These are phyloP conservation scores for Coluber constrictor DNA, from an alignment of 2,797 vertebrate species.

Conservation along the genomic window DNA sequence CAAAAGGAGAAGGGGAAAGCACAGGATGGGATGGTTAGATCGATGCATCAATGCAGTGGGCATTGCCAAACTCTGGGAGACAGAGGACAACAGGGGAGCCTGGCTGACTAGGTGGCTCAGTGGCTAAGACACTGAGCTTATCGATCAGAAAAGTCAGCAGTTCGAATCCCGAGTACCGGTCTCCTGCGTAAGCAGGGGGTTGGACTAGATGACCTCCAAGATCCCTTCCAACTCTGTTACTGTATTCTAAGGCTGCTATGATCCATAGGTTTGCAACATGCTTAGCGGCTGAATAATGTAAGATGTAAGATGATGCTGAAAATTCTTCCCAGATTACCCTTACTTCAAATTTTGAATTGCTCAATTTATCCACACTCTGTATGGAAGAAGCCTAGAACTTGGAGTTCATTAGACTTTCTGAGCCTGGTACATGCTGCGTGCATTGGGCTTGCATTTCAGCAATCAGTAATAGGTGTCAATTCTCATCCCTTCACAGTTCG, in stretches of 20 bases:
- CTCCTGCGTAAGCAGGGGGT: no score
- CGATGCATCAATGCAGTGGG: not conserved
- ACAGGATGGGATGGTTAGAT: not conserved
- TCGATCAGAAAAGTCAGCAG: no score
- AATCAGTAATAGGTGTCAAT: not conserved
- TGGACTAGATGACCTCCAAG: no score
- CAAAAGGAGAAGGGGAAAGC: not conserved
- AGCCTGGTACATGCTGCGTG: not conserved
- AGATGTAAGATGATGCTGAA: not conserved
- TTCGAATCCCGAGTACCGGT: no score
- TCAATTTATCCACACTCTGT: not conserved
- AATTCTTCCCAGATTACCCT: not conserved
- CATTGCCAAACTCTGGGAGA: not conserved
- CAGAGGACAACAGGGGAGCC: not conserved
- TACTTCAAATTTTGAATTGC: not conserved
- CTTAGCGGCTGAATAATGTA: not conserved
- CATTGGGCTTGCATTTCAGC: not conserved
- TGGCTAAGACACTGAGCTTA: no score
- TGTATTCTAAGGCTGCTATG: not conserved
- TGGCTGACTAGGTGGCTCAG: no score
- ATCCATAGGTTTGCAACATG: not conserved
- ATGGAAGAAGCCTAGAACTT: not conserved
- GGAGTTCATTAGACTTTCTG: not conserved
- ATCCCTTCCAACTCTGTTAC: no score
- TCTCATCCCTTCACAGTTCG: not conserved